Percentiles rank a stretch among this genome's conserved stretches.
These are phyloP conservation scores for Actinopyga echinites DNA, from an alignment of 53 echinoderm and acorn worm species.

Conservation along the genomic window DNA sequence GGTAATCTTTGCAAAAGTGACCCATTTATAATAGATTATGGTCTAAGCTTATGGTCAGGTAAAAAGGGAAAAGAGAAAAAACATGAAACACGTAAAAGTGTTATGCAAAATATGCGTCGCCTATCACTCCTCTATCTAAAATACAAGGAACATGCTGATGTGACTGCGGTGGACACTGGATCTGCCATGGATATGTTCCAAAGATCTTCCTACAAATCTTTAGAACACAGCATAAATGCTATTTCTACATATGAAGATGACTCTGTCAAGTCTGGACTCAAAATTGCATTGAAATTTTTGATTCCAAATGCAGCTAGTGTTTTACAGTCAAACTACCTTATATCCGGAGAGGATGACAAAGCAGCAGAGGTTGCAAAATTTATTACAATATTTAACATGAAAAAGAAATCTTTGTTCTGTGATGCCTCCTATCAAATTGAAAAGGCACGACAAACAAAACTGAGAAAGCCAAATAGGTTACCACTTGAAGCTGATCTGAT, in stretches of 20 bases:
- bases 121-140: conserved; percentile 47
- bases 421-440: conserved; percentile 59
- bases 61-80: conserved; percentile 47
- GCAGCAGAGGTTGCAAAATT: conserved; percentile 64
- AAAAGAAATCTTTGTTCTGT: conserved; percentile 46
- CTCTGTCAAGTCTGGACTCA: conserved; percentile 59
- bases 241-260: too few relatives aligned
- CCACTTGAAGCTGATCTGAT: conserved; percentile 64
- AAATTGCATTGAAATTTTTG: conserved; percentile 52
- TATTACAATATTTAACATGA: conserved; percentile 50
- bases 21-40: conserved; percentile 50
- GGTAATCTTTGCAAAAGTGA: conserved; percentile 56
- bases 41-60: conserved; percentile 58
- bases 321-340: conserved; percentile 10
- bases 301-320: conserved; percentile 13
- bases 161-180: conserved; percentile 47
- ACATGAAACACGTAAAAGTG: conserved; percentile 53
- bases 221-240: neutral
- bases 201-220: neutral
- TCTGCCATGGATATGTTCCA: neutral
- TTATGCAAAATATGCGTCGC: conserved; percentile 64
- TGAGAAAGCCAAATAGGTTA: conserved; percentile 50
- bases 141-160: conserved; percentile 26
- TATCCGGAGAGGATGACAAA: conserved; percentile 33
- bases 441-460: conserved; percentile 36